Percentiles rank a stretch among this genome's conserved stretches.
These are phyloP conservation scores for Choloepus didactylus DNA, from an alignment of 2,797 vertebrate genomes.

Conservation along the genomic window DNA sequence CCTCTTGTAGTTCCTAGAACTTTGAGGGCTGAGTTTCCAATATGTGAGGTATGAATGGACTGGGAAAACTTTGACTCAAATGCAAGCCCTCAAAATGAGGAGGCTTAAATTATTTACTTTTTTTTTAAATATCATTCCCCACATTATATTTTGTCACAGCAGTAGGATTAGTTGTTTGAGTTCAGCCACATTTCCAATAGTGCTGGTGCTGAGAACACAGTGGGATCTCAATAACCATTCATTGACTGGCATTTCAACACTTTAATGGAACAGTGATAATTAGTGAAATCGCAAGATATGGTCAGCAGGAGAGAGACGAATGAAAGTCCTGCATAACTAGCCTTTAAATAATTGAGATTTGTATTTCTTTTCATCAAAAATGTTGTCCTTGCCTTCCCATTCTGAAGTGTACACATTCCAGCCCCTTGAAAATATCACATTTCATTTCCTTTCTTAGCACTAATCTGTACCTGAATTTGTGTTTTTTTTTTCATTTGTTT, in stretches of 20 bases:
- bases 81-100: not conserved
- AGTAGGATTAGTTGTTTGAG: constrained; percentile 51
- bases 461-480: not conserved
- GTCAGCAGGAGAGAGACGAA: constrained; percentile 37
- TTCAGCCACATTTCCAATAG: not conserved
- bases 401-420: not conserved
- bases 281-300: constrained; percentile 65
- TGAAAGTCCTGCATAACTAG: not conserved
- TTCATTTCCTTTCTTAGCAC: not conserved
- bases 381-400: not conserved
- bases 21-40: not conserved
- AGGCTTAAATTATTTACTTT: not conserved
- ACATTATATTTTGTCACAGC: constrained; percentile 32
- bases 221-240: constrained; percentile 28
- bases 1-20: constrained; percentile 22
- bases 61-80: not conserved
- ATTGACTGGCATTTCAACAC: not conserved
- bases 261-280: constrained; percentile 37
- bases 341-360: not conserved
- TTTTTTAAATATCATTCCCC: not conserved
- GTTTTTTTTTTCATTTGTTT: not conserved
- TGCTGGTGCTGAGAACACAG: constrained; percentile 36
- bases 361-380: not conserved
- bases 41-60: not conserved
- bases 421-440: not conserved